phyloP scores from a whole-genome alignment of 2,797 vertebrate species.

The Epinephelus malabaricus region DNA sequence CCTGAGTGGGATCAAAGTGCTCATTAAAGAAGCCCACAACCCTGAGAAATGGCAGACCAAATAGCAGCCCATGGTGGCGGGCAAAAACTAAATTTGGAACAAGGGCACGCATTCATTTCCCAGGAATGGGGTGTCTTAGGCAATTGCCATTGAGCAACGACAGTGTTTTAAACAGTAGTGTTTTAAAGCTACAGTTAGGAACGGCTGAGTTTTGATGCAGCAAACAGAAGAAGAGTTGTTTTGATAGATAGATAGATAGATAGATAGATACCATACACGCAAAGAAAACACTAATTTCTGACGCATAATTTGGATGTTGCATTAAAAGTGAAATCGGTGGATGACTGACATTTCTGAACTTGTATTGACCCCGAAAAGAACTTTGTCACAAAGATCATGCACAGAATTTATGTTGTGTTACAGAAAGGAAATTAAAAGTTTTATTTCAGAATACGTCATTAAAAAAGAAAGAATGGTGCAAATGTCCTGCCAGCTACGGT shows the following conservation, averaged over 20 bases:
- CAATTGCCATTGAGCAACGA: slow-evolving; percentile 83
- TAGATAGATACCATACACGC: neutral
- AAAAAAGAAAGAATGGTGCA: slow-evolving; percentile 16
- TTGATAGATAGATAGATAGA: slow-evolving; percentile 36
- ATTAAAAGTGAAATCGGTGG: slow-evolving; percentile 1
- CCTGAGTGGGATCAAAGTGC: slow-evolving; percentile 87
- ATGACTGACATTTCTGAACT: slow-evolving; percentile 10
- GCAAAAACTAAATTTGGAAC: slow-evolving; percentile 86
- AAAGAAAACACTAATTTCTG: neutral
- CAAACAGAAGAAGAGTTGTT: slow-evolving; percentile 33
- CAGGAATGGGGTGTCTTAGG: slow-evolving; percentile 84
- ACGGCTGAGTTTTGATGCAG: slow-evolving; percentile 14
- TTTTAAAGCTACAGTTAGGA: slow-evolving; percentile 67
- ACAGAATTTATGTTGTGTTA: neutral
- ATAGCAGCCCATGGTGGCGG: slow-evolving; percentile 80
- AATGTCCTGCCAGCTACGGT: slow-evolving; percentile 12
- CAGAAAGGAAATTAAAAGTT: slow-evolving; percentile 15
- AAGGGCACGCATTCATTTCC: slow-evolving; percentile 85
- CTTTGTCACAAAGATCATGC: neutral
- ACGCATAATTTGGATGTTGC: neutral
- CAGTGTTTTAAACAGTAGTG: slow-evolving; percentile 69
- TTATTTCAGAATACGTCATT: slow-evolving; percentile 27
- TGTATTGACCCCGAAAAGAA: neutral
- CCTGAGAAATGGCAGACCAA: slow-evolving; percentile 84
- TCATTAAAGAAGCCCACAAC: slow-evolving; percentile 86